Evolutionary conservation across 2,113 vertebrate species (phyloP).

Genomic region (Hystrix brachyura): DNA sequence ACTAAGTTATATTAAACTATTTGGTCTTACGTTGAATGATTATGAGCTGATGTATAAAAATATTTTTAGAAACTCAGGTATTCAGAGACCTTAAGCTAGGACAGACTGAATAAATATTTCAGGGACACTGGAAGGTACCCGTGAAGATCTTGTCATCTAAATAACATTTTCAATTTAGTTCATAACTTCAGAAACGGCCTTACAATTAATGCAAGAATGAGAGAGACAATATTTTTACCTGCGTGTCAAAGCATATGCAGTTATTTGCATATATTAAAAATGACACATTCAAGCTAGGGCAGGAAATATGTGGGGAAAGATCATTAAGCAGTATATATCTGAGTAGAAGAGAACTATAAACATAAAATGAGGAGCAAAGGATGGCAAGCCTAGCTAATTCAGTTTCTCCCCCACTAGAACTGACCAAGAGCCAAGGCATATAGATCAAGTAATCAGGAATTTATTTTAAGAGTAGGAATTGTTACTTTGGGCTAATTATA

Average conservation of each 20-base stretch:
- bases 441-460: neutral
- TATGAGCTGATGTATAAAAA: conserved; percentile 11
- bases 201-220: neutral
- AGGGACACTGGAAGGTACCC: neutral
- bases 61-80: neutral
- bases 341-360: neutral
- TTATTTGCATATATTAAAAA: neutral
- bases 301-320: neutral
- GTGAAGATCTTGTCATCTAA: neutral
- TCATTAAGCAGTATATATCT: neutral
- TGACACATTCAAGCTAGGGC: neutral
- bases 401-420: neutral
- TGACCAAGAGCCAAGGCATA: neutral
- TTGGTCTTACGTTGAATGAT: neutral
- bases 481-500: neutral
- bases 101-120: neutral
- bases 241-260: neutral
- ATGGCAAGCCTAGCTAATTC: neutral
- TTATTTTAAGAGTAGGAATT: neutral
- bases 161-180: neutral
- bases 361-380: neutral
- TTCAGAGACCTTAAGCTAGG: neutral
- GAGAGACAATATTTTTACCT: neutral
- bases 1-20: neutral
- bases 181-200: neutral